Conservation (phyloP, 2,888 invertebrate genomes). For the Heliconius hortense region DNA sequence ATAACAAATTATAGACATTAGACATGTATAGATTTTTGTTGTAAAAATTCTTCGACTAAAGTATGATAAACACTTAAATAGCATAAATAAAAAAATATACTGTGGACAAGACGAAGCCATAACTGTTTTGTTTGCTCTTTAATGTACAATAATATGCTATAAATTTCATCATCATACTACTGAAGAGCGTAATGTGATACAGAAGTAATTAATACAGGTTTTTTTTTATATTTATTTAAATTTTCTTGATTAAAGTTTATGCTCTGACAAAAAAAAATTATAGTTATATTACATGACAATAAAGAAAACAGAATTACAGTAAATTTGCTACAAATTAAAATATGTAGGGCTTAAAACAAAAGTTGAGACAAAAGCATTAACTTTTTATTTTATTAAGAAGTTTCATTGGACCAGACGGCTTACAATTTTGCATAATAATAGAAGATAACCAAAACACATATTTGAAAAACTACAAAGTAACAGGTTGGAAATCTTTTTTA, state of each 20-base stretch:
- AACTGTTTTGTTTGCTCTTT: too few species aligned
- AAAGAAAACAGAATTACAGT: neutral
- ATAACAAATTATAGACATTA: too few species aligned
- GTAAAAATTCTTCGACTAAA: too few species aligned
- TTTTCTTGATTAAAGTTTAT: neutral
- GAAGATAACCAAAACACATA: neutral
- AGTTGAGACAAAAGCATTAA: slow-evolving; percentile 6
- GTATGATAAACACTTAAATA: too few species aligned
- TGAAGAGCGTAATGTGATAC: neutral
- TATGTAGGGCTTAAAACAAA: neutral
- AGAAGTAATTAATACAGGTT: neutral
- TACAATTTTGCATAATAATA: neutral
- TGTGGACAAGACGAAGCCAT: too few species aligned
- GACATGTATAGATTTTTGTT: too few species aligned
- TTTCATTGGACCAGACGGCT: neutral
- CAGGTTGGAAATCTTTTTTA: neutral
- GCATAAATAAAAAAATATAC: too few species aligned
- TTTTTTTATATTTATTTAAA: neutral
- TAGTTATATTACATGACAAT: neutral
- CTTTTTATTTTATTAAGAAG: slow-evolving; percentile 9
- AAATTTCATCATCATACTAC: neutral
- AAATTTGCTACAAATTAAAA: neutral
- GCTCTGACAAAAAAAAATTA: neutral
- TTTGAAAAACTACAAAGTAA: neutral
- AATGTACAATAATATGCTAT: too few species aligned